These are phyloP conservation scores for Typhlichthys eigenmanni DNA, from an alignment of 2,797 vertebrate genomes.

Conservation along the genomic window DNA sequence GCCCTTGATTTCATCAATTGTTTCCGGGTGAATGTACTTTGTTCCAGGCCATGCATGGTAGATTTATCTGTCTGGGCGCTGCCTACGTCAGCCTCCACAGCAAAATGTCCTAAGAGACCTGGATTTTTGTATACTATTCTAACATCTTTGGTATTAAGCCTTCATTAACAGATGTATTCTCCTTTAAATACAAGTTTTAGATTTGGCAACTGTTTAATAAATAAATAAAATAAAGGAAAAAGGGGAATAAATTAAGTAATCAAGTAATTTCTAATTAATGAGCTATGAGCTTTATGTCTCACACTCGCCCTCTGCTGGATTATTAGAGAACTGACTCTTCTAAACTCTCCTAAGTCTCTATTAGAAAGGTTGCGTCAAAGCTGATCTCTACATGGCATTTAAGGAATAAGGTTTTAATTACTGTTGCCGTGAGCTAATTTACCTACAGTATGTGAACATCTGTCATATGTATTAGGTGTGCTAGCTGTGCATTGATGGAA, in stretches of 20 bases:
- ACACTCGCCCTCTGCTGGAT: slow-evolving; percentile 69
- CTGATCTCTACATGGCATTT: slow-evolving; percentile 59
- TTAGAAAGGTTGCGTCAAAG: slow-evolving; percentile 58
- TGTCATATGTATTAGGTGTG: slow-evolving; percentile 36
- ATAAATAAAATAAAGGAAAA: background rate
- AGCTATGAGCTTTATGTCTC: slow-evolving; percentile 22
- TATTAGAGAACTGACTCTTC: slow-evolving; percentile 39
- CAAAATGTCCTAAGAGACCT: no score
- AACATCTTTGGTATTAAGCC: background rate
- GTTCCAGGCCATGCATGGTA: no score
- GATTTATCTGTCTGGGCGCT: no score
- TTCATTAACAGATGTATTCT: background rate
- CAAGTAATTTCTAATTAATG: background rate
- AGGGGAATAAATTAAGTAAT: no score
- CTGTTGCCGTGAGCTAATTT: slow-evolving; percentile 25
- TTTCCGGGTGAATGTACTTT: no score
- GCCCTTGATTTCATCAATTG: no score
- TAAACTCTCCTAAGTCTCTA: slow-evolving; percentile 37
- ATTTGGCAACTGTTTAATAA: background rate
- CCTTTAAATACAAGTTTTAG: background rate
- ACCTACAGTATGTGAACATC: slow-evolving; percentile 40
- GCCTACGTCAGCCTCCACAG: no score
- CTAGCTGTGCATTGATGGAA: slow-evolving; percentile 16
- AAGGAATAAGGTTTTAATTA: slow-evolving; percentile 59
- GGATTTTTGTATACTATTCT: no score